Evolutionary conservation across 2,797 vertebrate species (phyloP).

Genomic region (Octomys mimax): DNA sequence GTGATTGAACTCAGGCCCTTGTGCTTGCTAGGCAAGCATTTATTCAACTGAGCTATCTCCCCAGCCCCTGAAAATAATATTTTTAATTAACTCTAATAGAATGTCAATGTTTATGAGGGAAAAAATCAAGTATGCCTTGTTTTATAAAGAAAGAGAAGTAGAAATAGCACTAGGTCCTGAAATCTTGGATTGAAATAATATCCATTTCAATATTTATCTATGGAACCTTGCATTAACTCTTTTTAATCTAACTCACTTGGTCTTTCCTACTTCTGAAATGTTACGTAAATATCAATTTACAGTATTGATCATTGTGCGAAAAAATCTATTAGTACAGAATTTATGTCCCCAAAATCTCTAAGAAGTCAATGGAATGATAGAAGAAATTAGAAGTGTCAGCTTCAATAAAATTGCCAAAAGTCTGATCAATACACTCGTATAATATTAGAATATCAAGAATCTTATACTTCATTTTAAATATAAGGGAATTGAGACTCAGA

Average conservation of each 20-base stretch:
- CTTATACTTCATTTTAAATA: neutral
- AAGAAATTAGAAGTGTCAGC: neutral
- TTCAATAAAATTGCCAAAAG: conserved; percentile 1
- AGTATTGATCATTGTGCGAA: neutral
- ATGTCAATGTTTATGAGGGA: neutral
- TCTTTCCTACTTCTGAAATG: neutral
- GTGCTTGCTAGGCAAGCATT: too few relatives aligned
- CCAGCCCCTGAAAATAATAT: neutral
- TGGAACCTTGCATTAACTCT: neutral
- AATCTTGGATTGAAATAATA: neutral
- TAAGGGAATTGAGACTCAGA: neutral
- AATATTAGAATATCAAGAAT: neutral
- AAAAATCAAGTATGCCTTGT: neutral
- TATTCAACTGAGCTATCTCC: too few relatives aligned
- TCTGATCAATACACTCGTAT: neutral
- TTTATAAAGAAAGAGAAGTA: neutral
- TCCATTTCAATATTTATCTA: neutral
- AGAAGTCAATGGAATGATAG: neutral
- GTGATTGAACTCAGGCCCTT: too few relatives aligned
- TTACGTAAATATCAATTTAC: neutral
- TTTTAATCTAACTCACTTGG: neutral
- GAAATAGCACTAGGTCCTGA: neutral
- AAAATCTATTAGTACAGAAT: neutral
- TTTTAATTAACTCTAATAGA: neutral
- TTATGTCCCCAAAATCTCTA: neutral